Percentiles rank a stretch among this genome's conserved stretches.
These are phyloP conservation scores for Pogonocherus hispidulus DNA, from an alignment of 2,888 invertebrate species.

Conservation along the genomic window DNA sequence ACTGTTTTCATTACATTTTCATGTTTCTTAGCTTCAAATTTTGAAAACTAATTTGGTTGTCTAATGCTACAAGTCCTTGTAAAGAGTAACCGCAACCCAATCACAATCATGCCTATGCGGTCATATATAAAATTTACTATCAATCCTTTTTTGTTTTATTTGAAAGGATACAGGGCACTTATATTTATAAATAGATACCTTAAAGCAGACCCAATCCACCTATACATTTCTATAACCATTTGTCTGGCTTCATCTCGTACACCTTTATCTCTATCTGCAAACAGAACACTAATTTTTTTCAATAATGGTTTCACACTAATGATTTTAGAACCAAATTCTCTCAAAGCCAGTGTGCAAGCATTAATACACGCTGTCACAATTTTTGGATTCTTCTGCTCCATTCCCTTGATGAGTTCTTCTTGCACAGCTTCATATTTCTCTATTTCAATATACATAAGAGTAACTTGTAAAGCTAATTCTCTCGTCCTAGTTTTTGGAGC, in stretches of 20 bases:
- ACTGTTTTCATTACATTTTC: too few species aligned
- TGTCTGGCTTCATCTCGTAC: conserved; percentile 94
- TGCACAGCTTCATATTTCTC: conserved; percentile 92
- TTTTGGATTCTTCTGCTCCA: conserved; percentile 97
- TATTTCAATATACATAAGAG: conserved; percentile 95
- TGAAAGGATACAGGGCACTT: too few species aligned
- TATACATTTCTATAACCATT: conserved; percentile 92
- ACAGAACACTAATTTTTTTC: conserved; percentile 86
- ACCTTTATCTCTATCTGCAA: conserved; percentile 92
- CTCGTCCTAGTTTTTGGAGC: conserved; percentile 93
- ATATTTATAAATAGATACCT: too few species aligned
- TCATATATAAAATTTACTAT: too few species aligned
- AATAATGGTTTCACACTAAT: conserved; percentile 89
- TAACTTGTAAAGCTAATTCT: conserved; percentile 90
- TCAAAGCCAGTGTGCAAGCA: conserved; percentile 81
- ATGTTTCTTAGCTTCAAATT: too few species aligned
- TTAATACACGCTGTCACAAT: conserved; percentile 89
- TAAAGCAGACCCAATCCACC: conserved; percentile 71
- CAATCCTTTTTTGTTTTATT: too few species aligned
- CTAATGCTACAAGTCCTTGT: too few species aligned
- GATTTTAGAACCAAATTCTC: conserved; percentile 94
- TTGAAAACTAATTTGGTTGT: too few species aligned
- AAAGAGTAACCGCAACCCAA: too few species aligned
- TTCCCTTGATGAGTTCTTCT: conserved; percentile 93
- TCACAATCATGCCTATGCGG: too few species aligned